A percentile compares a stretch with the other conserved stretches of the same genome.
These are phyloP conservation scores for Baronia brevicornis DNA, from an alignment of 2,888 invertebrate species.

Conservation along the genomic window DNA sequence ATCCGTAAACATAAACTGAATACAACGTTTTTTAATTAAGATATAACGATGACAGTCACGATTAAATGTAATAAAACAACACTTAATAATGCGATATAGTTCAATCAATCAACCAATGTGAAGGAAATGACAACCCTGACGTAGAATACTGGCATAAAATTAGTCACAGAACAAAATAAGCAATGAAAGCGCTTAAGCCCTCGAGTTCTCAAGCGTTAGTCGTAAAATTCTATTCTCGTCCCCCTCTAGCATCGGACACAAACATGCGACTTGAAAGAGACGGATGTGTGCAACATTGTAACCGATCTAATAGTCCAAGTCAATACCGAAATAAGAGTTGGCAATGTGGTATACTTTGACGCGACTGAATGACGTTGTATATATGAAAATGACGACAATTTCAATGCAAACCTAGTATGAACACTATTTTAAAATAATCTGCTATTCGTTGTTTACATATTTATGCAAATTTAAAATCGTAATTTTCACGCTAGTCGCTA, in stretches of 20 bases:
- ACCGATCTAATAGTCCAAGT: conserved; percentile 34
- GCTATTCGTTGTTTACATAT: too few relatives aligned
- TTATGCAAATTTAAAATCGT: too few relatives aligned
- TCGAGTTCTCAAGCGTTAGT: conserved; percentile 50
- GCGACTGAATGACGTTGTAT: conserved; percentile 14
- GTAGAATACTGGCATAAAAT: conserved; percentile 53
- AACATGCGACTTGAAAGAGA: conserved; percentile 32
- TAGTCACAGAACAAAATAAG: conserved; percentile 66
- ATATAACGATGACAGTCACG: too few relatives aligned
- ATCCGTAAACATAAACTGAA: too few relatives aligned
- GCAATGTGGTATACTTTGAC: conserved; percentile 38
- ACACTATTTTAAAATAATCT: too few relatives aligned
- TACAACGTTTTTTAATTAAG: too few relatives aligned
- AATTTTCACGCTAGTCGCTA: too few relatives aligned
- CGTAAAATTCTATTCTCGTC: conserved; percentile 48
- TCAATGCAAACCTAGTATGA: too few relatives aligned
- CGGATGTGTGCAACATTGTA: conserved; percentile 49
- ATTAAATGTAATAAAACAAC: too few relatives aligned
- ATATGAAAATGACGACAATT: too few relatives aligned
- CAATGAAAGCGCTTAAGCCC: conserved; percentile 57
- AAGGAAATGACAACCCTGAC: conserved; percentile 8
- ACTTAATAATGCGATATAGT: too few relatives aligned
- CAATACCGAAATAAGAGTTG: conserved; percentile 53
- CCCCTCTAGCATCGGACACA: conserved; percentile 25
- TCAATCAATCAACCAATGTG: too few relatives aligned